Evolutionary conservation across 1,140 invertebrate genomes (phyloP), one percentile per base, ranked within the genome.

Genomic region (Pseudoatta argentina): DNA sequence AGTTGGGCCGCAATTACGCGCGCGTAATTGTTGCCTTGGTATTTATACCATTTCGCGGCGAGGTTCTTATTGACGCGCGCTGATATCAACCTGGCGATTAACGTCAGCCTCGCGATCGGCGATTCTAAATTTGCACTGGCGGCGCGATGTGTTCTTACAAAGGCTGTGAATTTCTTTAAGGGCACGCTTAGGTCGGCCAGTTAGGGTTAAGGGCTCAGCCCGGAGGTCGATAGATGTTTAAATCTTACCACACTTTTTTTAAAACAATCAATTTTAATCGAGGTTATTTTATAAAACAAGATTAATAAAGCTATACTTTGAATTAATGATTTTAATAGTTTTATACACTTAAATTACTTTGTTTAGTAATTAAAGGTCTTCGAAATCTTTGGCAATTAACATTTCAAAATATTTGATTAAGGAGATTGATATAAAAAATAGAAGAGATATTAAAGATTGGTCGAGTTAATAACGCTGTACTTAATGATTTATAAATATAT

Each of bases 51-150:
- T 53, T 44, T 21, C 21, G 21, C 10, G 48, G 1, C 8, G 67
- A 24, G 14, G 8, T 55, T 71, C 55, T 72, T 4, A 72, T 82
- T 82, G 34, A 51, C n/a, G 53, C 76, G 76, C 59, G 24, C 16
- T 27, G 34, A 69, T 81, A 81, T 55, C 10, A 64, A 14, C 21
- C 16, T 24, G 44, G 48, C 64, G 64, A 69, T 81, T 79, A 77
- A 77, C 39, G 57, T 67, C 61, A 7, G 14, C 18, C 53, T 79
- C n/a, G 14, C n/a, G 21, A 79, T 21, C 66, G 66, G 14, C 66
- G 67, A 82, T 81, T 81, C 21, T 72, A 72, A 82, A 72, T 72
- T 82, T 72, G 21, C 18, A n/a, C 16, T 16, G 53, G 34, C 66
- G 53, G 34, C 66, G 34, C 21, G 21, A 66, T 12, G 34, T 67